phyloP scores from a whole-genome alignment of 1,140 invertebrate genomes.

The Euura lappo region DNA sequence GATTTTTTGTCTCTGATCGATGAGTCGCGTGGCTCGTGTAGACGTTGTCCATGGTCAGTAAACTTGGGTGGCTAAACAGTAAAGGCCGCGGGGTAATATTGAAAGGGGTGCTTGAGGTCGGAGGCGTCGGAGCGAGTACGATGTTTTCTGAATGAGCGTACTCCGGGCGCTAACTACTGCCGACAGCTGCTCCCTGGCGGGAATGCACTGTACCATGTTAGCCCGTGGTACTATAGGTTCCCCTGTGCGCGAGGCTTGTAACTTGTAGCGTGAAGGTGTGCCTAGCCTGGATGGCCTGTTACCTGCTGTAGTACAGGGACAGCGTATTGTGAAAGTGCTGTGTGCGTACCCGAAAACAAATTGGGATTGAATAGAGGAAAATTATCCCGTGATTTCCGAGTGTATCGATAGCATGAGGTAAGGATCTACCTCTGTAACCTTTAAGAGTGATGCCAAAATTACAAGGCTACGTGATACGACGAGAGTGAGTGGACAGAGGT shows the following conservation, averaged over 20 bases:
- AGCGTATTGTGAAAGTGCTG: conserved; percentile 39
- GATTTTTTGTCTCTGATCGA: neutral
- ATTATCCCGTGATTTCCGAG: neutral
- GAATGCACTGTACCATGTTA: conserved; percentile 47
- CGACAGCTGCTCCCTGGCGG: conserved; percentile 36
- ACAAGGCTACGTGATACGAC: neutral
- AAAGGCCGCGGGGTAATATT: neutral
- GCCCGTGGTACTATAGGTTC: conserved; percentile 36
- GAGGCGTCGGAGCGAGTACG: neutral
- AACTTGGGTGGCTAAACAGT: neutral
- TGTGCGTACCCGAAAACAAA: conserved; percentile 25
- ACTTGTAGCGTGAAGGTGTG: conserved; percentile 48
- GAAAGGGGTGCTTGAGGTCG: neutral
- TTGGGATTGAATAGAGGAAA: neutral
- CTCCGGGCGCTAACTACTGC: conserved; percentile 8
- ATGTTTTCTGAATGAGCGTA: conserved; percentile 9
- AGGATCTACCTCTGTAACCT: conserved; percentile 3
- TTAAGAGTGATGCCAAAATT: neutral
- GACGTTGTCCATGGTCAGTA: conserved; percentile 5
- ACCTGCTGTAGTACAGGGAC: conserved; percentile 33
- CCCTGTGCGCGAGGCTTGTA: conserved; percentile 40
- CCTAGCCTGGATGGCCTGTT: conserved; percentile 37
- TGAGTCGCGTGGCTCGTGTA: neutral
- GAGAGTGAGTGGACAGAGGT: neutral
- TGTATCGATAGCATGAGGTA: conserved; percentile 9